phyloP scores from a whole-genome alignment of 2,797 vertebrate genomes.

The Crenichthys baileyi region DNA sequence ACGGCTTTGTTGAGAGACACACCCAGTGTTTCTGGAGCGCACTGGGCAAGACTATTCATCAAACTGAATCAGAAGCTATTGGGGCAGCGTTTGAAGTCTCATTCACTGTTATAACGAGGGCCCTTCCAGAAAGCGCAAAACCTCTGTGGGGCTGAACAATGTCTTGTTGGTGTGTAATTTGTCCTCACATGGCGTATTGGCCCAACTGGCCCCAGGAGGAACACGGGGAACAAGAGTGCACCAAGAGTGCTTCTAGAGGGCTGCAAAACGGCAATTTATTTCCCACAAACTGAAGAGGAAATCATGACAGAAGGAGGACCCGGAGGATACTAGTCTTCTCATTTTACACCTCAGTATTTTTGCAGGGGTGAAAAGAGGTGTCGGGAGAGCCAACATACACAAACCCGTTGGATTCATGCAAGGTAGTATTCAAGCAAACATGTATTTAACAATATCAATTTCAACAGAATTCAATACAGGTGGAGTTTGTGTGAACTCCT shows the following conservation, averaged over 20 bases:
- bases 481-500: slow-evolving; percentile 42
- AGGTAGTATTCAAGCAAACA: slow-evolving; percentile 56
- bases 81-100: slow-evolving; percentile 63
- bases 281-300: slow-evolving; percentile 44
- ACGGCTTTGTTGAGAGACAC: slow-evolving; percentile 73
- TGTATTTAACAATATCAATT: slow-evolving; percentile 57
- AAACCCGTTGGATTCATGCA: slow-evolving; percentile 36
- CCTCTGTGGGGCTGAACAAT: slow-evolving; percentile 65
- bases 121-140: slow-evolving; percentile 64
- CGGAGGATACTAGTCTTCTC: slow-evolving; percentile 47
- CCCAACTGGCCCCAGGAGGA: slow-evolving; percentile 44
- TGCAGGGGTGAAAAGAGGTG: slow-evolving; percentile 50
- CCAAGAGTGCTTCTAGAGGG: slow-evolving; percentile 45
- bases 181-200: slow-evolving; percentile 60
- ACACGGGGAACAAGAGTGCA: slow-evolving; percentile 46
- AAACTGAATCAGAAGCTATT: slow-evolving; percentile 66
- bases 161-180: slow-evolving; percentile 65
- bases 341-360: slow-evolving; percentile 60
- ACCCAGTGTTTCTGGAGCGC: slow-evolving; percentile 68
- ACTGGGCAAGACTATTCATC: slow-evolving; percentile 65
- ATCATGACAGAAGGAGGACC: slow-evolving; percentile 42
- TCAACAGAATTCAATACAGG: slow-evolving; percentile 34
- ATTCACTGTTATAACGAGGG: slow-evolving; percentile 60
- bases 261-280: slow-evolving; percentile 59
- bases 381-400: slow-evolving; percentile 57